Conservation (phyloP, 2,797 vertebrate species). For the Sebastes trivittatus region DNA sequence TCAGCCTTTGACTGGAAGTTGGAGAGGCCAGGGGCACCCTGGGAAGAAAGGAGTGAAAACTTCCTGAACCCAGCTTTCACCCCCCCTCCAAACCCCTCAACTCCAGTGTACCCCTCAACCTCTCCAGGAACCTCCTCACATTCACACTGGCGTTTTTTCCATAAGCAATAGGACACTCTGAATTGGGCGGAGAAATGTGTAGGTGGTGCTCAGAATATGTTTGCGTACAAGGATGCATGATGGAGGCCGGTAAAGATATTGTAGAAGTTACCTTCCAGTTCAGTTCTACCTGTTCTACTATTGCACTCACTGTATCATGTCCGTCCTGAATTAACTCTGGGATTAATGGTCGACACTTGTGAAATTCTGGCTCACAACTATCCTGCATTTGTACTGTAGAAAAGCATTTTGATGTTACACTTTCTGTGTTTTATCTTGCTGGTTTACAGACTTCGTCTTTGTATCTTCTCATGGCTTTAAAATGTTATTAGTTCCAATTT, state of each 20-base stretch:
- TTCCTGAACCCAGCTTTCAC: slow-evolving; percentile 74
- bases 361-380: not conserved
- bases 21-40: slow-evolving; percentile 72
- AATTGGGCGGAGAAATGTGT: not conserved
- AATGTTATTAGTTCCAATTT: not conserved
- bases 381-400: not conserved
- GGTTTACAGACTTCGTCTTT: not conserved
- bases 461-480: not conserved
- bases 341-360: not conserved
- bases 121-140: slow-evolving; percentile 14
- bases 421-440: not conserved
- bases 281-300: not conserved
- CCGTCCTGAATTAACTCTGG: not conserved
- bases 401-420: not conserved
- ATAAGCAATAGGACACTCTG: slow-evolving; percentile 7
- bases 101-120: slow-evolving; percentile 26
- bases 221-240: not conserved
- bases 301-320: not conserved
- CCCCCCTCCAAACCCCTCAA: slow-evolving; percentile 26
- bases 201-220: not conserved
- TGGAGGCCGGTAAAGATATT: not conserved
- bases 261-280: not conserved
- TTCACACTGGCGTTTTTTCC: slow-evolving; percentile 12
- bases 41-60: slow-evolving; percentile 81
- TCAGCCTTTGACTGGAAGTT: slow-evolving; percentile 77